Conservation (phyloP, 2,888 invertebrate genomes). For the Lepidocyrtinus sp. region DNA sequence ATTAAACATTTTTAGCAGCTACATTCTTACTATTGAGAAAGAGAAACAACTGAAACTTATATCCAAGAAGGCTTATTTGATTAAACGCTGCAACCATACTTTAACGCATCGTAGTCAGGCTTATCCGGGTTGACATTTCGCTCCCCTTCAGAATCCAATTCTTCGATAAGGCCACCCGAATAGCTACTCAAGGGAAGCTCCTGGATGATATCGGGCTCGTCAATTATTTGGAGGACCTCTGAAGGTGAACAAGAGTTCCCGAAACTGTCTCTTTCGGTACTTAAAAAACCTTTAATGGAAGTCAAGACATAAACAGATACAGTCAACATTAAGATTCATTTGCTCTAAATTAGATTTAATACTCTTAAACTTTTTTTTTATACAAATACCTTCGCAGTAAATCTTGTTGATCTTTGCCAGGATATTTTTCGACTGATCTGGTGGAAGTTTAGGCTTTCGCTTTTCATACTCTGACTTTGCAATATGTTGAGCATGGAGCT, state of each 20-base stretch:
- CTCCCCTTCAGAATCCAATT: slow-evolving; percentile 39
- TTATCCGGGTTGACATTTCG: slow-evolving; percentile 42
- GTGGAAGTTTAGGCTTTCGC: slow-evolving; percentile 29
- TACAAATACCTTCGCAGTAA: slow-evolving; percentile 33
- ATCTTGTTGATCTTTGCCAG: slow-evolving; percentile 31
- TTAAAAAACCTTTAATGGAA: not conserved
- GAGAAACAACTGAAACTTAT: too few species aligned
- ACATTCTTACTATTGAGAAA: too few species aligned
- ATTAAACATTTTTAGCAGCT: too few species aligned
- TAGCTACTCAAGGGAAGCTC: slow-evolving; percentile 28
- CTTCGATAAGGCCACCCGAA: slow-evolving; percentile 38
- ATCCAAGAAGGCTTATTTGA: too few species aligned
- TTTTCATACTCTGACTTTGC: slow-evolving; percentile 32
- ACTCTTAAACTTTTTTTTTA: too few species aligned
- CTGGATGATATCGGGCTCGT: slow-evolving; percentile 36
- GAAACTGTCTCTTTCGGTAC: not conserved
- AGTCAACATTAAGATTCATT: not conserved
- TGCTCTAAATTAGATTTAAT: not conserved
- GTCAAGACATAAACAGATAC: slow-evolving; percentile 17
- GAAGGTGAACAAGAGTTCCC: not conserved
- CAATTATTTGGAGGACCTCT: slow-evolving; percentile 35
- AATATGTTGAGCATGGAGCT: slow-evolving; percentile 33
- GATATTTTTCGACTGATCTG: slow-evolving; percentile 34
- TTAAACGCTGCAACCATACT: slow-evolving; percentile 29
- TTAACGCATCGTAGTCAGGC: slow-evolving; percentile 46